Conservation (phyloP, 2,113 vertebrate species). For the Sceloporus tristichus region DNA sequence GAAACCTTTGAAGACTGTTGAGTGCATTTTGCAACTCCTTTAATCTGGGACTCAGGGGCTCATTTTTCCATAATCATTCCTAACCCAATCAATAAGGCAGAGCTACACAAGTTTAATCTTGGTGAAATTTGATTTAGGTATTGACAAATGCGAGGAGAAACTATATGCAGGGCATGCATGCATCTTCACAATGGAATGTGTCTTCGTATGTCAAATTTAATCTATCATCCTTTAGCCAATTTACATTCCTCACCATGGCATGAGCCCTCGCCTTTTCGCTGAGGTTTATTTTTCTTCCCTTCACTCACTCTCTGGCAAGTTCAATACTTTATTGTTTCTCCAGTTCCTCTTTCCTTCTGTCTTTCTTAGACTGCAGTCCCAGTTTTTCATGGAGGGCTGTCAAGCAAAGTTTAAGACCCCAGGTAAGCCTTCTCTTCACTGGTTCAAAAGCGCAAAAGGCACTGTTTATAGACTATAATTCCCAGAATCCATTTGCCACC, state of each 20-base stretch:
- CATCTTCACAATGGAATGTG: slow-evolving; percentile 16
- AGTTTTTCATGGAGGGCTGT: too few species aligned
- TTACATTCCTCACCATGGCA: neutral
- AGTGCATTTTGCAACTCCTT: slow-evolving; percentile 66
- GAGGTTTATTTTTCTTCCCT: neutral
- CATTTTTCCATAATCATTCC: slow-evolving; percentile 71
- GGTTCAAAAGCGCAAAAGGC: too few species aligned
- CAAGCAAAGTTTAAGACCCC: too few species aligned
- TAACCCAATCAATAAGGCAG: slow-evolving; percentile 73
- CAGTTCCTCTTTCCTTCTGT: too few species aligned
- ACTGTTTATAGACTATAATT: too few species aligned
- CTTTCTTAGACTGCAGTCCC: too few species aligned
- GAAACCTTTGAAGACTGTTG: slow-evolving; percentile 66
- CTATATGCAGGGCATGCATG: slow-evolving; percentile 47
- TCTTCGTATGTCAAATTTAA: slow-evolving; percentile 39
- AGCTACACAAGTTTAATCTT: slow-evolving; percentile 75
- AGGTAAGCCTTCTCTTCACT: too few species aligned
- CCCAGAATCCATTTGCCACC: too few species aligned
- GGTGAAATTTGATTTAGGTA: slow-evolving; percentile 75
- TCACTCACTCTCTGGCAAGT: neutral
- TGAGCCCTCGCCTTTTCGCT: neutral
- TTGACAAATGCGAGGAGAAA: slow-evolving; percentile 67
- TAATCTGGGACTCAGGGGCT: slow-evolving; percentile 70
- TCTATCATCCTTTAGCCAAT: slow-evolving; percentile 34
- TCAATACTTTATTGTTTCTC: neutral